Evolutionary conservation across 2,797 vertebrate species (phyloP), one percentile per base, ranked within the genome.

Genomic region (Platalea minor): DNA sequence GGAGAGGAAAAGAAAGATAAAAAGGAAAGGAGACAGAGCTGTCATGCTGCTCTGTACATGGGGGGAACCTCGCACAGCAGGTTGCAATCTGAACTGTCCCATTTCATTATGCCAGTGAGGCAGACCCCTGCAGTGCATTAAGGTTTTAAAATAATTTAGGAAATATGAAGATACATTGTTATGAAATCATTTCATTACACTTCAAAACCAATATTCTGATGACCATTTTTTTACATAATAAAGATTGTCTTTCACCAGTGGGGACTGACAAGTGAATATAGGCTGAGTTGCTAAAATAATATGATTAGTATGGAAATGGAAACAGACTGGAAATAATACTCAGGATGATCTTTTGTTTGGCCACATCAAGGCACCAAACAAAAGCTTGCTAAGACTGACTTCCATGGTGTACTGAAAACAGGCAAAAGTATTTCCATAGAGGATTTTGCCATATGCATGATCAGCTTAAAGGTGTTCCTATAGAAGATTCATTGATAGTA

Each of bases 141-240:
- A 85, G 48, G 60, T 94, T 91, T 94, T 95, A 56, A 89, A 96
- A 97, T 94, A 41, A 92, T 95, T 96, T 97, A 92, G 89, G 95
- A 97, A 97, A 94, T 95, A 86, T 79, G 92, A 96, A 95, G 93
- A 92, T 93, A 95, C 64, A 64, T 83, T 96, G 88, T 96, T 95
- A 93, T 95, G 94, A 95, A 96, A 96, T 94, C 21, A 95, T 85
- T 96, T 92, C 67, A 94, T 74, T 85, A 56, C 82, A 79, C 88
- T 97, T 97, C 95, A 92, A 73, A 95, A 94, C 6, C 81, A 94
- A 95, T 94, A 91, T 91, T 94, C 60, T 39, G 45, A 77, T 85
- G 77, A 87, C 67, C 46, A 19, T 33, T 93, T 96, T 88, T 89
- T 85, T 86, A 39, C 28, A 21, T 96, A 92, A 95, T 85, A 95